Evolutionary conservation across 2,113 vertebrate genomes (phyloP).

Genomic region (Datnioides undecimradiatus): DNA sequence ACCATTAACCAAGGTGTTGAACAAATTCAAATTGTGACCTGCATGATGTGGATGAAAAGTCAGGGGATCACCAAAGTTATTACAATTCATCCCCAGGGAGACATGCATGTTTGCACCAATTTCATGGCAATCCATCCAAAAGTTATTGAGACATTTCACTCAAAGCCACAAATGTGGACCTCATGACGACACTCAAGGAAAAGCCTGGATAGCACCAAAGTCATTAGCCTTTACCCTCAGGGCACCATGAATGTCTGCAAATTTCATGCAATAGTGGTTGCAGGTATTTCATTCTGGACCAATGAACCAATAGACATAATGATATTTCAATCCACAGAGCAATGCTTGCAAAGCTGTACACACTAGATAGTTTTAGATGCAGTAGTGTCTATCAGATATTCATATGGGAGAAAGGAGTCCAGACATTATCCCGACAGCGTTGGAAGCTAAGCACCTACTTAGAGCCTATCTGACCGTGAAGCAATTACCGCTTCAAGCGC

Average conservation of each 20-base stretch:
- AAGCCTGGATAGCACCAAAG: background rate
- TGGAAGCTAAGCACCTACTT: constrained; percentile 5
- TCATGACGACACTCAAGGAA: background rate
- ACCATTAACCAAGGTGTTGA: background rate
- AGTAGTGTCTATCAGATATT: background rate
- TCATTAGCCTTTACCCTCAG: background rate
- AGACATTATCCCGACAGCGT: constrained; percentile 1
- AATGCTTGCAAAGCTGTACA: no score
- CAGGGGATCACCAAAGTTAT: background rate
- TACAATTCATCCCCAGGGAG: background rate
- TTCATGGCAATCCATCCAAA: background rate
- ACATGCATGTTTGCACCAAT: background rate
- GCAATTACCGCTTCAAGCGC: constrained; percentile 7
- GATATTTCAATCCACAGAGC: background rate
- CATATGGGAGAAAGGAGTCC: background rate
- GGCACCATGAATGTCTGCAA: background rate
- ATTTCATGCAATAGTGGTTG: background rate
- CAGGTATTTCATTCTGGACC: background rate
- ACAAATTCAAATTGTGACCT: background rate
- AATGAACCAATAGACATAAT: background rate
- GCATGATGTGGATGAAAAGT: no score
- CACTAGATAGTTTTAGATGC: background rate
- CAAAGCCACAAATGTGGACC: background rate
- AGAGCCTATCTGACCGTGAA: constrained; percentile 23
- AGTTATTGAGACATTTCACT: background rate